Conservation (phyloP, 2,888 invertebrate species). For the Thelaira solivaga region DNA sequence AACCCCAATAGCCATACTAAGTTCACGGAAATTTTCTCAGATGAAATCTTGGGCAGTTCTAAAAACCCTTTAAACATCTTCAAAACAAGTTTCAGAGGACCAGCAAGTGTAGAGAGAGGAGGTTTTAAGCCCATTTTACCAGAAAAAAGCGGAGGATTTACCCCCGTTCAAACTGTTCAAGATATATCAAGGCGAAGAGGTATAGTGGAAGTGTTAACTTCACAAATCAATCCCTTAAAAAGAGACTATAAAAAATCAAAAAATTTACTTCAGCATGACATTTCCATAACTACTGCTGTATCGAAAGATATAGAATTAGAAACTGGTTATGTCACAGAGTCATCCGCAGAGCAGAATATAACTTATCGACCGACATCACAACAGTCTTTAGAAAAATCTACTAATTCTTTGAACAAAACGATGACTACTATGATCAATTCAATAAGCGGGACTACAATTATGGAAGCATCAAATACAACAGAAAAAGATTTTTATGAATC, state of each 20-base stretch:
- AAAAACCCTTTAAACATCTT: conserved; percentile 71
- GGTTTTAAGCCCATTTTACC: conserved; percentile 88
- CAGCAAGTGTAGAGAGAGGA: conserved; percentile 82
- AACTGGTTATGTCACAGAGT: conserved; percentile 74
- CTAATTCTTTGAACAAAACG: conserved; percentile 36
- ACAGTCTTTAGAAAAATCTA: conserved; percentile 6
- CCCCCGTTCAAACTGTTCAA: conserved; percentile 82
- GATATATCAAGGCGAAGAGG: conserved; percentile 70
- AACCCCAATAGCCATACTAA: conserved; percentile 68
- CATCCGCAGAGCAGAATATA: conserved; percentile 66
- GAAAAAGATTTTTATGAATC: conserved; percentile 64
- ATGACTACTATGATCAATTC: conserved; percentile 44
- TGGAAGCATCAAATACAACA: conserved; percentile 31
- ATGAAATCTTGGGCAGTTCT: conserved; percentile 69
- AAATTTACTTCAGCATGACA: conserved; percentile 2
- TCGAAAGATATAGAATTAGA: conserved; percentile 64
- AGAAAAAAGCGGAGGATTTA: conserved; percentile 83
- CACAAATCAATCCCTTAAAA: conserved; percentile 33
- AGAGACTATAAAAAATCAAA: not conserved
- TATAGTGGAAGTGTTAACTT: conserved; percentile 67
- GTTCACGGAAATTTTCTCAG: conserved; percentile 66
- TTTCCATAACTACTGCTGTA: conserved; percentile 8
- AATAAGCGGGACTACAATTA: conserved; percentile 54
- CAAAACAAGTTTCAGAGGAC: conserved; percentile 73
- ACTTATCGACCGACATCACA: conserved; percentile 49